phyloP scores from a whole-genome alignment of 2,797 vertebrate genomes.

The Pseudochirops corinnae region DNA sequence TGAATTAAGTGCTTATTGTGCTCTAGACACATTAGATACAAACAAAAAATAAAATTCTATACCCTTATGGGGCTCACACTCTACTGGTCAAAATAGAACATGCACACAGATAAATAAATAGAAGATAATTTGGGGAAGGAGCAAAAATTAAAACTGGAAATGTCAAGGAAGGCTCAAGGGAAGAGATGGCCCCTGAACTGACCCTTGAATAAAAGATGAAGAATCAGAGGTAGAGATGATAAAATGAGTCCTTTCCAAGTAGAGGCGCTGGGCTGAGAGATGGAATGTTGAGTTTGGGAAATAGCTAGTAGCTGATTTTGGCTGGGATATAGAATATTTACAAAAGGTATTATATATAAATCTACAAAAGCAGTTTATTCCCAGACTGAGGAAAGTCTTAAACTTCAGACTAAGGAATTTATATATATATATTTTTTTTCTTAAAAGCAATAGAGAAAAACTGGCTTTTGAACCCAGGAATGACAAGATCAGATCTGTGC shows the following conservation, averaged over 20 bases:
- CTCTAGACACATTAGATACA: not conserved
- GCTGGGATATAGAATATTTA: not conserved
- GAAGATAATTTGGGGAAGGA: not conserved
- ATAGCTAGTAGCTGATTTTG: not conserved
- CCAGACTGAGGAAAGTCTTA: not conserved
- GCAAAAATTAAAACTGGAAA: not conserved
- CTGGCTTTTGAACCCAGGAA: not conserved
- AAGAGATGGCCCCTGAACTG: not conserved
- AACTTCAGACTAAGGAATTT: not conserved
- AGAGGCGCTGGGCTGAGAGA: not conserved
- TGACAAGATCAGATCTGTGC: not conserved
- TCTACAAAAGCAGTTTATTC: not conserved
- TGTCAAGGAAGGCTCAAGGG: not conserved
- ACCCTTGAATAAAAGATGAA: not conserved
- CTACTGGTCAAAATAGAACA: not conserved
- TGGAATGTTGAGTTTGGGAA: not conserved
- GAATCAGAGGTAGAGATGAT: not conserved
- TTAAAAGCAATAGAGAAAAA: not conserved
- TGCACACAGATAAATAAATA: not conserved
- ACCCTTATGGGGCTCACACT: not conserved
- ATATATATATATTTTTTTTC: not conserved
- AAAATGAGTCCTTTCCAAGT: not conserved
- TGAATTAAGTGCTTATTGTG: not conserved
- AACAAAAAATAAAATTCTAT: not conserved
- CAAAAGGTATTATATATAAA: not conserved